Conservation (phyloP, 2,888 invertebrate species). For the Drosophila affinis region DNA sequence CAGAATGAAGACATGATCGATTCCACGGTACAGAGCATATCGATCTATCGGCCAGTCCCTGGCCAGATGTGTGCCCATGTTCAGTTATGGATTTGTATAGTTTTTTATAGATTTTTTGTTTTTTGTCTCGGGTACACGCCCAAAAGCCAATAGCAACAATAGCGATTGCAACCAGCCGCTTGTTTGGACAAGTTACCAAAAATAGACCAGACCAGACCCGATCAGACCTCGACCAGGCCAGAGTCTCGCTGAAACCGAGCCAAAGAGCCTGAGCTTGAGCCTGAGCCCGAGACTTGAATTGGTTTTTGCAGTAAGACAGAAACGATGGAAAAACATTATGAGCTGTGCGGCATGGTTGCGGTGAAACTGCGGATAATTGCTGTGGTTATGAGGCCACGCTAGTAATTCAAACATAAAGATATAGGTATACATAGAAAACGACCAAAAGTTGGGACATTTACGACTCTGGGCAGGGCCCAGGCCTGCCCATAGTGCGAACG, state of each 20-base stretch:
- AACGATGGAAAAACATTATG: slow-evolving; percentile 45
- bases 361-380: slow-evolving; percentile 46
- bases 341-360: slow-evolving; percentile 27
- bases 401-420: slow-evolving; percentile 43
- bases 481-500: background rate
- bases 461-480: slow-evolving; percentile 36
- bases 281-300: slow-evolving; percentile 52
- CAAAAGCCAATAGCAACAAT: slow-evolving; percentile 32
- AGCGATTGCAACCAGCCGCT: slow-evolving; percentile 42
- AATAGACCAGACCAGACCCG: slow-evolving; percentile 58
- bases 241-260: slow-evolving; percentile 20
- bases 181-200: slow-evolving; percentile 77
- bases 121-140: slow-evolving; percentile 41
- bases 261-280: slow-evolving; percentile 45
- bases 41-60: background rate
- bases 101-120: slow-evolving; percentile 37
- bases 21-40: slow-evolving; percentile 15
- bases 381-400: slow-evolving; percentile 28
- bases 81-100: slow-evolving; percentile 53
- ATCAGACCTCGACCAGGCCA: too few species aligned
- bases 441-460: slow-evolving; percentile 55
- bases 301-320: slow-evolving; percentile 40
- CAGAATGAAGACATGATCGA: background rate
- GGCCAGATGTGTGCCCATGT: slow-evolving; percentile 8
- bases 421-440: slow-evolving; percentile 51